Evolutionary conservation across 2,888 invertebrate genomes (phyloP), one percentile per base, ranked within the genome.

Genomic region (Eilema caniola): DNA sequence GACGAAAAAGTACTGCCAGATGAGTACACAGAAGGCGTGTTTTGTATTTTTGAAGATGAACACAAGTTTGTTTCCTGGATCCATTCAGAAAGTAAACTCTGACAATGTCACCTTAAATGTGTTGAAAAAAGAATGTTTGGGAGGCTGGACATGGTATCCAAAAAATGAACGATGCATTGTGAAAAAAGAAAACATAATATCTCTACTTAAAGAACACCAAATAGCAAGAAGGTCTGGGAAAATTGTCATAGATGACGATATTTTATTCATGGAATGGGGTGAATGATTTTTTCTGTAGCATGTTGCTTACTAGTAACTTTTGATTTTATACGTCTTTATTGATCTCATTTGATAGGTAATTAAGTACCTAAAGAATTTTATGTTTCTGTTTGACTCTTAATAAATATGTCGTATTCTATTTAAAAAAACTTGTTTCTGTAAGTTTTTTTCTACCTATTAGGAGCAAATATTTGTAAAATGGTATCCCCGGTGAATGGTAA

Each of bases 1-100:
- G 59, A 33, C 63, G 62, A 62, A 62, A 66, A 66, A 63, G 66
- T 33, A 66, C 62, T 59, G 59, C 37, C 62, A 56, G 66, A 70
- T 66, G 56, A 37, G 65, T 66, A 62, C 56, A 33, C 56, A 69
- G 56, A 67, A 56, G 68, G 68, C 57, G 63, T 57, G 63, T 69
- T 69, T 69, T 63, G 37, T 69, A 56, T 33, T 63, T 63, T 61
- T 24, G n/a, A 16, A 61, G 61, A 61, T 61, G 20, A 61, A 20
- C 31, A 14, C 12, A 61, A 3, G 31, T 61, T 61, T 5, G 20
- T 61, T 61, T 53, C 53, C 53, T 33, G 28, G 28, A 28, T 28
- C 28, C 5, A 28, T 28, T 28, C 28, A 28, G 5, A 28, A 28
- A 28, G 28, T 28, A 28, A 28, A 28, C 28, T 28, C 28, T 28